A percentile compares a stretch with the other conserved stretches of the same genome.
These are phyloP conservation scores for Hermaeophaga mercurialis DNA, from an alignment of 2,888 invertebrate species.

Conservation along the genomic window DNA sequence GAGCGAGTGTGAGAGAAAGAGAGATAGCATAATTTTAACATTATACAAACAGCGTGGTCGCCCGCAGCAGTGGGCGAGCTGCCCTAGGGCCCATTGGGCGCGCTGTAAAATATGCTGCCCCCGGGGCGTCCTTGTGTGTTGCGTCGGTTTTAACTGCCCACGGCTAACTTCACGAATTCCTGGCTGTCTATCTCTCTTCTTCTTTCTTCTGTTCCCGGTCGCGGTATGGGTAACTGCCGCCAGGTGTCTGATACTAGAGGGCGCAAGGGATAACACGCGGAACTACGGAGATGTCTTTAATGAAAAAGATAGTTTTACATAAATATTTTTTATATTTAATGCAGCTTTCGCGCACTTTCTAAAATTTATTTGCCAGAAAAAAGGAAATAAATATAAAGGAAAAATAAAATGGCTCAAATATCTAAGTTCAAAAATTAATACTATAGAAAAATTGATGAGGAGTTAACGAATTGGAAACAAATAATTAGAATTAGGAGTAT, in stretches of 20 bases:
- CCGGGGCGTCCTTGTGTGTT: conserved; percentile 51
- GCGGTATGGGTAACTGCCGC: conserved; percentile 1
- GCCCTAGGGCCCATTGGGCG: conserved; percentile 50
- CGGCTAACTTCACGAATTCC: conserved; percentile 51
- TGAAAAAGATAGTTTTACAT: too few relatives aligned
- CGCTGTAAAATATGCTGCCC: conserved; percentile 55
- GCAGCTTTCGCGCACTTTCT: too few relatives aligned
- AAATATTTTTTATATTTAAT: too few relatives aligned
- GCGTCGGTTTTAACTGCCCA: conserved; percentile 49
- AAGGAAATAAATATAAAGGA: too few relatives aligned
- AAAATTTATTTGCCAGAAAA: too few relatives aligned
- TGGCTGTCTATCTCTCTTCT: conserved; percentile 38
- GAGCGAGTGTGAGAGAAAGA: not conserved
- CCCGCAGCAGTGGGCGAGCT: conserved; percentile 54
- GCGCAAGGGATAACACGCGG: not conserved
- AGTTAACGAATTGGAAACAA: too few relatives aligned
- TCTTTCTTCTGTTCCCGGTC: conserved; percentile 15
- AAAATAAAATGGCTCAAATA: too few relatives aligned
- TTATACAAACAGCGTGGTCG: conserved; percentile 56
- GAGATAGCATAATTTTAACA: conserved; percentile 38
- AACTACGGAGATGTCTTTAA: not conserved
- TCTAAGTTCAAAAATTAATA: too few relatives aligned
- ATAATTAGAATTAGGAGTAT: too few relatives aligned
- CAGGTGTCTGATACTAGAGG: not conserved
- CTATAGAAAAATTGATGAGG: too few relatives aligned